A percentile compares a stretch with the other conserved stretches of the same genome.
Evolutionary conservation across 2,797 vertebrate species (phyloP).

Genomic region (Leptoclinus maculatus): DNA sequence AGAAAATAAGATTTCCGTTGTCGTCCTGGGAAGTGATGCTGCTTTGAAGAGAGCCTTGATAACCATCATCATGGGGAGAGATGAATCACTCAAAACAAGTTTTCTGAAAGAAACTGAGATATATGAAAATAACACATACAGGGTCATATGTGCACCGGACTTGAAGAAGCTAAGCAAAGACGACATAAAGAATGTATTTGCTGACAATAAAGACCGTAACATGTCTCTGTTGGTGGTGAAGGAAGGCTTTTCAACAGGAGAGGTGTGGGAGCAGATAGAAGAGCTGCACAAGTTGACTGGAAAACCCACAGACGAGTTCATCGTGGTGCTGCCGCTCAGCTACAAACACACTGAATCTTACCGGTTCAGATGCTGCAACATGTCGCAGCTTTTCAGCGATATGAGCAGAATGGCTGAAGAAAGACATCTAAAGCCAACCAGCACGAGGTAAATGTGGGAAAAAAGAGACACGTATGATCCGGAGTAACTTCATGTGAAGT

Average conservation of each 20-base stretch:
- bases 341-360: accelerated
- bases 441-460: too few relatives aligned
- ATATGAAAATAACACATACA: neutral
- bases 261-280: neutral
- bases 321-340: neutral
- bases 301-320: neutral
- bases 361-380: accelerated
- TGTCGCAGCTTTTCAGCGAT: accelerated
- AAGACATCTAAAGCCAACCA: too few relatives aligned
- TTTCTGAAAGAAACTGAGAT: neutral
- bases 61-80: neutral
- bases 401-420: neutral
- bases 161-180: accelerated
- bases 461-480: too few relatives aligned
- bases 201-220: too few relatives aligned
- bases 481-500: too few relatives aligned
- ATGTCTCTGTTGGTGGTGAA: slow-evolving; percentile 2
- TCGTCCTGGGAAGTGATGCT: neutral
- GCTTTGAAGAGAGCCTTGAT: neutral
- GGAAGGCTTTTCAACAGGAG: accelerated
- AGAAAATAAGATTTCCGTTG: neutral
- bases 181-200: accelerated
- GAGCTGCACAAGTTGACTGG: accelerated
- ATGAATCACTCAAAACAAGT: accelerated
- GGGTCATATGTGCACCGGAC: neutral